A percentile compares a stretch with the other conserved stretches of the same genome.
Conservation (phyloP, 2,888 invertebrate genomes). For the Drosophila percnosoma region DNA sequence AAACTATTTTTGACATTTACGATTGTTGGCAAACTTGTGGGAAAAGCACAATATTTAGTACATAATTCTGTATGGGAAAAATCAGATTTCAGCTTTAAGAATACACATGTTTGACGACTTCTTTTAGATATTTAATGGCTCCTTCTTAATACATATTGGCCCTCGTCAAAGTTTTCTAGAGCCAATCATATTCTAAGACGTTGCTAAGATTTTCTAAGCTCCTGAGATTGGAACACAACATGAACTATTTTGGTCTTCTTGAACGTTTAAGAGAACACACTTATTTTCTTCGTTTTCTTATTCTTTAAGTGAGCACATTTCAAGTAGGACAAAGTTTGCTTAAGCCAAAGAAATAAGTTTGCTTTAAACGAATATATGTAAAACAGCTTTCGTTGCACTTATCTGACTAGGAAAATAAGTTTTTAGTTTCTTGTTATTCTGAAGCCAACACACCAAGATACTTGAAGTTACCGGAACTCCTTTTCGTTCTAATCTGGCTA, state of each 20-base stretch:
- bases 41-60: constrained; percentile 6
- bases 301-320: neutral
- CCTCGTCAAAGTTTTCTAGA: neutral
- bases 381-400: neutral
- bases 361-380: neutral
- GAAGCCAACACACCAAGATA: neutral
- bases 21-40: constrained; percentile 17
- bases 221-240: neutral
- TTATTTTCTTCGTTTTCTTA: neutral
- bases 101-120: neutral
- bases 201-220: neutral
- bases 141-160: neutral
- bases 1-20: constrained; percentile 28
- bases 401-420: neutral
- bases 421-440: neutral
- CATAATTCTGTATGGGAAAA: constrained; percentile 1
- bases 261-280: neutral
- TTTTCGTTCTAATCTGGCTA: neutral
- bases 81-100: neutral
- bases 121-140: neutral
- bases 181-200: constrained; percentile 1
- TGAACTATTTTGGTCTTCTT: constrained; percentile 1
- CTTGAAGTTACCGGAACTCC: neutral
- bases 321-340: neutral
- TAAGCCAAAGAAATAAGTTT: neutral